These are phyloP conservation scores for Leptinotarsa lineolata DNA, from an alignment of 1,140 invertebrate species.

Conservation along the genomic window DNA sequence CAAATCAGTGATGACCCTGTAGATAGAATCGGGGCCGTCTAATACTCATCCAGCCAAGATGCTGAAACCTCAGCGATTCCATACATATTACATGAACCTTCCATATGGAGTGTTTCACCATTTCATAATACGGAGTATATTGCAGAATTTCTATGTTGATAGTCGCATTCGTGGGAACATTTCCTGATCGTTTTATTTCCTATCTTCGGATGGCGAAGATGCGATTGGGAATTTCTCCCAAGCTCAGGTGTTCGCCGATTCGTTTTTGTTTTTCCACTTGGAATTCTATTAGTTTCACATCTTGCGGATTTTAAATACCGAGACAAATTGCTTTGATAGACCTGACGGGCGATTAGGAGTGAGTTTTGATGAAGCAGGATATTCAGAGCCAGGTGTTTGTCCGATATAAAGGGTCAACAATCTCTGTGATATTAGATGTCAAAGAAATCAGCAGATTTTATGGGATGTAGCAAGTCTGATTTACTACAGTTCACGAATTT, in stretches of 20 bases:
- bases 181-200: neutral
- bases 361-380: neutral
- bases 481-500: no score
- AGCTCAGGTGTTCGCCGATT: neutral
- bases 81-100: neutral
- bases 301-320: conserved; percentile 2
- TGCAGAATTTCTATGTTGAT: conserved; percentile 6
- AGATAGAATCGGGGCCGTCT: no score
- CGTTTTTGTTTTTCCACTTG: neutral
- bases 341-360: neutral
- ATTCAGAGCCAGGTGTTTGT: neutral
- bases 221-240: neutral
- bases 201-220: neutral
- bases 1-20: no score
- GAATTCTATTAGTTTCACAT: neutral
- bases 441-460: no score
- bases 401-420: no score
- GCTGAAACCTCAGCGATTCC: neutral
- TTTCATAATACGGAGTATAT: neutral
- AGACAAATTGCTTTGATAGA: neutral
- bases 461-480: no score
- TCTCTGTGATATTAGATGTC: no score
- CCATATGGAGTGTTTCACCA: neutral
- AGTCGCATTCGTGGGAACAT: neutral
- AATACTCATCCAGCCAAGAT: no score